Conservation (phyloP, 2,113 vertebrate species). For the Grantiella picta region DNA sequence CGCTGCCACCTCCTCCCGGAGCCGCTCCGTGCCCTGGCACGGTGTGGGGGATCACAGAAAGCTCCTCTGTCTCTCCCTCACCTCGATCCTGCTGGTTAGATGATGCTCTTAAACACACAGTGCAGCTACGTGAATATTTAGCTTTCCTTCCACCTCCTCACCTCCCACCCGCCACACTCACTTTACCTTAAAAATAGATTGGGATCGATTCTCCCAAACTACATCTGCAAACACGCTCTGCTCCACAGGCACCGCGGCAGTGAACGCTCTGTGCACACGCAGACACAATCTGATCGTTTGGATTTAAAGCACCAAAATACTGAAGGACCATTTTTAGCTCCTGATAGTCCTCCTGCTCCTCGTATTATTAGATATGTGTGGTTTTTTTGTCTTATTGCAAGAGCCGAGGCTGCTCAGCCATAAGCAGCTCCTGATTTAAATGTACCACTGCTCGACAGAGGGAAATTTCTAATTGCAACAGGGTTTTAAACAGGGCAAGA, state of each 20-base stretch:
- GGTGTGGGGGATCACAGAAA: neutral
- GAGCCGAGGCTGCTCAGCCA: neutral
- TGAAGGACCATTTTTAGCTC: constrained; percentile 14
- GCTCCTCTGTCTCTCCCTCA: neutral
- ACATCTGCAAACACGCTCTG: constrained; percentile 19
- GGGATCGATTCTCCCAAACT: constrained; percentile 35
- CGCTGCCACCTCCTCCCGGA: neutral
- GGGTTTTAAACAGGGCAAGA: neutral
- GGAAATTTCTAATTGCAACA: neutral
- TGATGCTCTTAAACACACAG: constrained; percentile 43
- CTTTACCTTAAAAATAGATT: constrained; percentile 50
- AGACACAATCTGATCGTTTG: neutral
- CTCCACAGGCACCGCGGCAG: neutral
- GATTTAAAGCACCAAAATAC: neutral
- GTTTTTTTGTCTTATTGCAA: neutral
- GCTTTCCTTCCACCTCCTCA: constrained; percentile 60
- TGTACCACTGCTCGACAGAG: neutral
- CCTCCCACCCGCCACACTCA: constrained; percentile 57
- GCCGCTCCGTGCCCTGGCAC: neutral
- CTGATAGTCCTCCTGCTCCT: constrained; percentile 10
- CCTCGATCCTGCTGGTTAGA: neutral
- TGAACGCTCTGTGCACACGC: neutral
- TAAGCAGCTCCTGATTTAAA: neutral
- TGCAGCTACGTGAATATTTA: constrained; percentile 55
- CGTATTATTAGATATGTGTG: neutral